Conservation (phyloP, 2,113 vertebrate genomes). For the Cyanistes caeruleus region DNA sequence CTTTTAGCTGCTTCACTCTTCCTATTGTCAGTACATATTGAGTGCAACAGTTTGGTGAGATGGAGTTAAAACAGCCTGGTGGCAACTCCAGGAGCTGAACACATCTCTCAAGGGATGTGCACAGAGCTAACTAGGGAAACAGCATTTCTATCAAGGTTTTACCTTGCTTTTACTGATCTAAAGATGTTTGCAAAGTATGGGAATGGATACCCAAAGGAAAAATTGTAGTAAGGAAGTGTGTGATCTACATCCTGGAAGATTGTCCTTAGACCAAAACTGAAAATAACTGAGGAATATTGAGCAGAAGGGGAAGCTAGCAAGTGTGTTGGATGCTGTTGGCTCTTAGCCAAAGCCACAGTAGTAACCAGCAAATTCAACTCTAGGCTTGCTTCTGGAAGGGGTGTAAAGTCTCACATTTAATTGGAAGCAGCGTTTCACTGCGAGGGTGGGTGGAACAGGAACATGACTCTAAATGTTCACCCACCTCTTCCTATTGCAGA, state of each 20-base stretch:
- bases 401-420: neutral
- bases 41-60: neutral
- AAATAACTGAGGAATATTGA: neutral
- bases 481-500: neutral
- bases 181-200: neutral
- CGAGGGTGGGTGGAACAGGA: neutral
- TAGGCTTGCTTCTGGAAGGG: neutral
- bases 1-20: neutral
- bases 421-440: fast-evolving
- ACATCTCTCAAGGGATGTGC: neutral
- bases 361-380: neutral
- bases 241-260: neutral
- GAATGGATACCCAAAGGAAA: neutral
- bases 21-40: neutral
- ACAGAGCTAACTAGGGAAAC: neutral
- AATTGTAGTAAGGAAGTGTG: neutral
- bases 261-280: neutral
- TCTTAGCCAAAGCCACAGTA: neutral
- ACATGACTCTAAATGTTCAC: neutral
- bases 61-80: neutral
- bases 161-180: neutral
- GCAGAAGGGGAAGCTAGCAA: neutral
- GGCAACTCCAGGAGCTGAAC: neutral
- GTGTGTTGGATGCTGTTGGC: neutral
- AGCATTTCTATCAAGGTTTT: neutral